Percentiles rank a stretch among this genome's conserved stretches.
Evolutionary conservation across 1,140 invertebrate genomes (phyloP).

Genomic region (Drosophila kohkoa): DNA sequence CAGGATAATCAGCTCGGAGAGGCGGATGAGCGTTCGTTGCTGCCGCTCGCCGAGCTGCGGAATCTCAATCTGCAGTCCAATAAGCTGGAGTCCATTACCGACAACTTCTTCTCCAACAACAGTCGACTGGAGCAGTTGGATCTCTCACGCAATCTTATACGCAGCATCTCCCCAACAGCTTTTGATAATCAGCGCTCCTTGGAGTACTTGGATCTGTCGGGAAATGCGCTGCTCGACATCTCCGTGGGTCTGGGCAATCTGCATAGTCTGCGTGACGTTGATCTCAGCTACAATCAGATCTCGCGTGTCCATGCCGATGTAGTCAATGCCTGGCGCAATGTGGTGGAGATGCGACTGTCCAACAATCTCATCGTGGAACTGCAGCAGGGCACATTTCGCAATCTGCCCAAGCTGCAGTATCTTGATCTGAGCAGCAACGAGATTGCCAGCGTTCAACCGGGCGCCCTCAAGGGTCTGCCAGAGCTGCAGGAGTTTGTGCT

Average conservation of each 20-base stretch:
- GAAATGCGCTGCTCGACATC: slow-evolving; percentile 91
- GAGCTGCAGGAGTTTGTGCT: slow-evolving; percentile 91
- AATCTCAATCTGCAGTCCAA: slow-evolving; percentile 92
- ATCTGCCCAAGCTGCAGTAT: slow-evolving; percentile 89
- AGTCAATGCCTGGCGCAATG: slow-evolving; percentile 88
- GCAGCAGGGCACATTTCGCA: slow-evolving; percentile 89
- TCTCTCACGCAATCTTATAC: slow-evolving; percentile 91
- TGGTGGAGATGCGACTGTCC: slow-evolving; percentile 89
- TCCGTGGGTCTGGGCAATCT: slow-evolving; percentile 89
- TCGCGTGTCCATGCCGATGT: slow-evolving; percentile 88
- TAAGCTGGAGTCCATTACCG: slow-evolving; percentile 89
- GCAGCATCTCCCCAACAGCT: slow-evolving; percentile 88
- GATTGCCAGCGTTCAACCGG: slow-evolving; percentile 90
- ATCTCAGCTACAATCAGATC: slow-evolving; percentile 93
- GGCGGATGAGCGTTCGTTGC: slow-evolving; percentile 89
- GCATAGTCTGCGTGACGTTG: slow-evolving; percentile 89
- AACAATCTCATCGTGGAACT: slow-evolving; percentile 91
- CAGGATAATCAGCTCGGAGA: slow-evolving; percentile 90
- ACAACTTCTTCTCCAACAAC: slow-evolving; percentile 89
- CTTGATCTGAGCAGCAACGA: slow-evolving; percentile 94
- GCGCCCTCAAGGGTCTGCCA: slow-evolving; percentile 91
- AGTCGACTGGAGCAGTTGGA: slow-evolving; percentile 88
- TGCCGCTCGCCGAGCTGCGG: slow-evolving; percentile 87
- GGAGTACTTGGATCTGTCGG: slow-evolving; percentile 90
- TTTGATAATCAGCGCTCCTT: slow-evolving; percentile 89